Evolutionary conservation across 2,888 invertebrate genomes (phyloP).

Genomic region (Pristionchus fissidentatus): DNA sequence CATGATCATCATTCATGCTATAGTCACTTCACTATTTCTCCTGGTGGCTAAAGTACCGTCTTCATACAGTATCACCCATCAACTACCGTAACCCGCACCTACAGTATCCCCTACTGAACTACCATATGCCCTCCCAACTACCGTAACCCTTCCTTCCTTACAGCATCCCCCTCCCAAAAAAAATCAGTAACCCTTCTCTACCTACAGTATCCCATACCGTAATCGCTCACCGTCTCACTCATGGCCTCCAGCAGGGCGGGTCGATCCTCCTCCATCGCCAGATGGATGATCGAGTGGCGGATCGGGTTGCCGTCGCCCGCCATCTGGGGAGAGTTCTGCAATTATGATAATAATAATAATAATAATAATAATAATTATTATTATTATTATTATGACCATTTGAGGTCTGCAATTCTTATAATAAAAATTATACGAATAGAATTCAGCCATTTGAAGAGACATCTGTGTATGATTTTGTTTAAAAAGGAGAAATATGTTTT

Average conservation of each 20-base stretch:
- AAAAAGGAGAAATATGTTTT: too few species aligned
- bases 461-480: too few species aligned
- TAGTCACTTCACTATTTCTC: not conserved
- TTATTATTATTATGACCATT: too few species aligned
- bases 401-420: too few species aligned
- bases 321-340: constrained; percentile 49
- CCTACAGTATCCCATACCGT: not conserved
- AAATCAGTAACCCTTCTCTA: not conserved
- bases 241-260: constrained; percentile 66
- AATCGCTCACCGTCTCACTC: constrained; percentile 60
- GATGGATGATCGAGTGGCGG: constrained; percentile 64
- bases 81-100: not conserved
- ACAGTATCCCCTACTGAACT: too few species aligned
- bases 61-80: not conserved
- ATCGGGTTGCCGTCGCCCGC: constrained; percentile 66
- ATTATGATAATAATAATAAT: too few species aligned
- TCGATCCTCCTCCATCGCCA: constrained; percentile 67
- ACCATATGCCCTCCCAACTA: not conserved
- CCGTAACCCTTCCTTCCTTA: not conserved
- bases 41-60: not conserved
- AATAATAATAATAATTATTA: too few species aligned
- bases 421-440: too few species aligned
- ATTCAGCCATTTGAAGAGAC: too few species aligned
- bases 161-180: not conserved
- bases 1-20: not conserved